Evolutionary conservation across 2,113 vertebrate species (phyloP).

Genomic region (Capricornis sumatraensis): DNA sequence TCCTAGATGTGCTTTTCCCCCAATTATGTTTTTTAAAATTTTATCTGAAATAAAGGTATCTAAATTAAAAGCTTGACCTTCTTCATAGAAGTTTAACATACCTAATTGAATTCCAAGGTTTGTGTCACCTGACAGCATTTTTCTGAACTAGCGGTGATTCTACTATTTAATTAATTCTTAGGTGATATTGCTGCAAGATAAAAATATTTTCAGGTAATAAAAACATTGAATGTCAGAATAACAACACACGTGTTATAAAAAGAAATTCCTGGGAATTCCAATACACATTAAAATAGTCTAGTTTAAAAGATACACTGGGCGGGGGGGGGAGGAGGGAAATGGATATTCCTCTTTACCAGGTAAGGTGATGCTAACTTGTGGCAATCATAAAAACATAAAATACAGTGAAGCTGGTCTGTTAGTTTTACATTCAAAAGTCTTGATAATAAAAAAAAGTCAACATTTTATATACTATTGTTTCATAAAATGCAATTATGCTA

Average conservation of each 20-base stretch:
- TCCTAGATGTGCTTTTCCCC: background rate
- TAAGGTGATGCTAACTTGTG: background rate
- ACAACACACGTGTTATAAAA: background rate
- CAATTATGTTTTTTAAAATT: background rate
- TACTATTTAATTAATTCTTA: background rate
- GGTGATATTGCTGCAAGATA: background rate
- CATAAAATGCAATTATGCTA: background rate
- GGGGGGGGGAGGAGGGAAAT: background rate
- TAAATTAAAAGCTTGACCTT: slow-evolving; percentile 18
- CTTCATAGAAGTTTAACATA: background rate
- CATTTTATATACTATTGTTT: background rate
- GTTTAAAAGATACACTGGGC: background rate
- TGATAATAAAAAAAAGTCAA: background rate
- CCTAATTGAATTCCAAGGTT: background rate
- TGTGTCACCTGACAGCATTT: background rate
- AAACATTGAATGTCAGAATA: background rate
- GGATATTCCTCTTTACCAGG: background rate
- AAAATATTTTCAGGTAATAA: background rate
- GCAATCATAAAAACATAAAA: background rate
- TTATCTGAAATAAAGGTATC: background rate
- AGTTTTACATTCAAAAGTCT: background rate
- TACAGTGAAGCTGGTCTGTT: background rate
- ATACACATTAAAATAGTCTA: background rate
- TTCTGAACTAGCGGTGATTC: background rate
- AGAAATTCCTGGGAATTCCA: background rate